Conservation (phyloP, 1,140 invertebrate species). For the Danaus plexippus region DNA sequence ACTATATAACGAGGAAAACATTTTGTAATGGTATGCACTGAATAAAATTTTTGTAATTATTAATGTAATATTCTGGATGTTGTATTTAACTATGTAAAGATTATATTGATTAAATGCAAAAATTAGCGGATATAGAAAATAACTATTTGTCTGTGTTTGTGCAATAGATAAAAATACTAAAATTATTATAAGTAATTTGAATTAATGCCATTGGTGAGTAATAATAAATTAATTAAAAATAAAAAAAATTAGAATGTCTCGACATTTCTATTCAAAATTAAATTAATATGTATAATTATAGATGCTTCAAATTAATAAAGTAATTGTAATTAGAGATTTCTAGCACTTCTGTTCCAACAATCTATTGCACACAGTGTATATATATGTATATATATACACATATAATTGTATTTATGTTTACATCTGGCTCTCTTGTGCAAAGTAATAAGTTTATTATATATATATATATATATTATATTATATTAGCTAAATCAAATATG, state of each 20-base stretch:
- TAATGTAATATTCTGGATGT: constrained; percentile 65
- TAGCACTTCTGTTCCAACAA: constrained; percentile 56
- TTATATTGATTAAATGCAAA: constrained; percentile 52
- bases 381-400: no score
- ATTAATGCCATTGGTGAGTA: constrained; percentile 23
- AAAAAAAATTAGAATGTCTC: constrained; percentile 31
- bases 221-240: constrained; percentile 1
- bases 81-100: constrained; percentile 65
- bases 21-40: constrained; percentile 65
- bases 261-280: constrained; percentile 47
- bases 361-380: constrained; percentile 57
- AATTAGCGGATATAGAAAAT: constrained; percentile 51
- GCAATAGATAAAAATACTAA: constrained; percentile 57
- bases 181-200: constrained; percentile 28
- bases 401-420: constrained; percentile 48
- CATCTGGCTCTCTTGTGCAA: constrained; percentile 52
- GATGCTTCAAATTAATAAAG: constrained; percentile 62
- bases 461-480: constrained; percentile 31
- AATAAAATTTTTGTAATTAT: constrained; percentile 66
- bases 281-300: constrained; percentile 52
- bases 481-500: constrained; percentile 17
- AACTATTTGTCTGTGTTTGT: constrained; percentile 54
- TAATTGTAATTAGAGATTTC: constrained; percentile 56
- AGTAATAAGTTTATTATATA: constrained; percentile 42
- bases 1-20: constrained; percentile 43